These are phyloP conservation scores for Drosophila melanosoma DNA, from an alignment of 2,888 invertebrate genomes.

Conservation along the genomic window DNA sequence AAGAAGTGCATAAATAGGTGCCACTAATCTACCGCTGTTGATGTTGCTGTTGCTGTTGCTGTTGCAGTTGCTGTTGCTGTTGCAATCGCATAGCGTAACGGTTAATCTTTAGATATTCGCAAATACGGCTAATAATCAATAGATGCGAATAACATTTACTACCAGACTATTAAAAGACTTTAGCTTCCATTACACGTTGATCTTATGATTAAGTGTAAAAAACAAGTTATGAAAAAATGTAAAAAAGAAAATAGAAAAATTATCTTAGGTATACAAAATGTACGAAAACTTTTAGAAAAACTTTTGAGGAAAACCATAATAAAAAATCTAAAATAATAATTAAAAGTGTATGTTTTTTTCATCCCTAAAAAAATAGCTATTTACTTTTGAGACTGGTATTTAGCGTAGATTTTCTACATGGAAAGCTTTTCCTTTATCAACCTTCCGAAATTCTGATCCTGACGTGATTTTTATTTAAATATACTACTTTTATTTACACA, in stretches of 20 bases:
- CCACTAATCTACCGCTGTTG: slow-evolving; percentile 36
- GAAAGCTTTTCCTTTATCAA: background rate
- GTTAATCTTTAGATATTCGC: slow-evolving; percentile 14
- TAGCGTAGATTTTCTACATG: background rate
- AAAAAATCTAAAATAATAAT: too few relatives aligned
- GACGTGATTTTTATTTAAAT: background rate
- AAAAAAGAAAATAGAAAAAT: background rate
- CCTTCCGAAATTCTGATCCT: too few relatives aligned
- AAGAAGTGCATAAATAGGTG: slow-evolving; percentile 43
- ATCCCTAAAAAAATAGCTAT: background rate
- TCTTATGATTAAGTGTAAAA: background rate
- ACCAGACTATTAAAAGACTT: background rate
- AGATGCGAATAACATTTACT: background rate
- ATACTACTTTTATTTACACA: background rate
- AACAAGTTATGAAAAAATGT: background rate
- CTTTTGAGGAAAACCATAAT: too few relatives aligned
- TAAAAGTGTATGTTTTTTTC: background rate
- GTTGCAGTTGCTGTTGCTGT: slow-evolving; percentile 5
- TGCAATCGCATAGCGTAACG: slow-evolving; percentile 14
- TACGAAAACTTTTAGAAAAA: background rate
- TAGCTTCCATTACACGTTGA: background rate
- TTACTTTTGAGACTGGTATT: background rate
- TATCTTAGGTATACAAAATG: background rate
- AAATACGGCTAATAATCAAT: slow-evolving; percentile 24
- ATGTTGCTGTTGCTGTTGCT: slow-evolving; percentile 1